Base-by-base conservation (phyloP, 2,113 vertebrate species). In the Saccopteryx bilineata region DNA sequence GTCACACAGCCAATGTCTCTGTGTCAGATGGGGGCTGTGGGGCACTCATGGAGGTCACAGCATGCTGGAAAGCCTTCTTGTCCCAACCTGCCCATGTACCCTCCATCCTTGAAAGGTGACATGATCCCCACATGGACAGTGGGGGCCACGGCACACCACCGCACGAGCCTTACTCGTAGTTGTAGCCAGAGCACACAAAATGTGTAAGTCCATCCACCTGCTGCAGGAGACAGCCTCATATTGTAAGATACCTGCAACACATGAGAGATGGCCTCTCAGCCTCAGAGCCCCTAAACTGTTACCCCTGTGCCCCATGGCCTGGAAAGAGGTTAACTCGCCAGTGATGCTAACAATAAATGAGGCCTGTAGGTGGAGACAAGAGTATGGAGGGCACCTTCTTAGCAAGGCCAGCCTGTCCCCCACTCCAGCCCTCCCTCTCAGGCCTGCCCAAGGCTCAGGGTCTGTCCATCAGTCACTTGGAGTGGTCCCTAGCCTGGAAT, bases 111-210 rank as follows among this genome's bases (percentile, higher is more conserved):
- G 0, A 1, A 33, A 28, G 17, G 9, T 61, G 28, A 60, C 2
- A 24, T 28, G 31, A 12, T 18, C 18, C 52, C 56, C 13, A 2
- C 1, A 0, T 12, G 18, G 84, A n/a, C 54, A 12, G 60, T 5
- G 14, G 63, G 12, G 18, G 52, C 52, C 52, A 52, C 19, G 8
- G 52, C 84, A 50, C 26, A n/a, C 33, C 17, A 33, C 23, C 4
- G 0, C 5, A 1, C 52, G 23, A 61, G 83, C 39, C 97, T 17
- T 97, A 97, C 97, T 97, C 69, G 97, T 97, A 98, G 65, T 96
- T 97, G 88, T 98, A 98, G 78, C 98, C 98, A 48, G 97, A 98
- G 83, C 98, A 98, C 50, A 94, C 10, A 1, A 10, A 1, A 95
- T 84, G 0, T 88, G 95, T 0, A 96, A 96, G 76, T 95, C 52